Base-by-base conservation (phyloP, 2,888 invertebrate genomes). In the Trichopoda pennipes region DNA sequence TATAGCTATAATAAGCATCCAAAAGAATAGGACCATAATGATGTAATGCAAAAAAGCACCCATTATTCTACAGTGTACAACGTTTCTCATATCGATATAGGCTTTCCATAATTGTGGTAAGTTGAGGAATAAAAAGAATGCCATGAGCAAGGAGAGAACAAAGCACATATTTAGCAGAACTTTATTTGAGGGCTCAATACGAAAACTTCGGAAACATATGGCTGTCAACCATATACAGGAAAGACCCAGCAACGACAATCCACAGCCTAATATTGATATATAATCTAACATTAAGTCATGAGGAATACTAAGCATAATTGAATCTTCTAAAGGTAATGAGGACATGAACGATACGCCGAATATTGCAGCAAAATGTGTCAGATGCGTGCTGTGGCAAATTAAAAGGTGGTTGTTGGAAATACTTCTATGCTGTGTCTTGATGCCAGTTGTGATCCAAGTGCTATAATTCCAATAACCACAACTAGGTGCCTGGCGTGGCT, bases 1-100 rank as follows among this genome's bases (percentile, higher is more conserved):
- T 60, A 93, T 90, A 3, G 94, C 94, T 75, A 94, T 93, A 77
- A 95, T 93, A n/a, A 94, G 89, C 94, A 95, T 95, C 95, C 95
- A 95, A 86, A 93, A 92, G 86, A 95, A 95, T 80, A 94, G 93
- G 1, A 94, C 93, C 53, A 95, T 90, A 47, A 95, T 93, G 35
- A 94, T 93, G 88, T 94, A 95, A 86, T 95, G 95, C 19, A 95
- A 89, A 17, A 93, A 85, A 6, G 93, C 92, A 3, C 94, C 94
- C 12, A 94, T 90, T 21, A 91, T 86, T 42, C 94, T 90, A 85
- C 95, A 95, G 9, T 90, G 84, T 0, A 70, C 69, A 28, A 69
- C 76, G 9, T 86, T 84, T 28, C 88, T 86, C 19, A 87, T 83
- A 32, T 85, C 69, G 6, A 85, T 55, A 2, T 87, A 84, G 17